These are phyloP conservation scores for Antennarius striatus DNA, from an alignment of 2,113 vertebrate genomes.

Conservation along the genomic window DNA sequence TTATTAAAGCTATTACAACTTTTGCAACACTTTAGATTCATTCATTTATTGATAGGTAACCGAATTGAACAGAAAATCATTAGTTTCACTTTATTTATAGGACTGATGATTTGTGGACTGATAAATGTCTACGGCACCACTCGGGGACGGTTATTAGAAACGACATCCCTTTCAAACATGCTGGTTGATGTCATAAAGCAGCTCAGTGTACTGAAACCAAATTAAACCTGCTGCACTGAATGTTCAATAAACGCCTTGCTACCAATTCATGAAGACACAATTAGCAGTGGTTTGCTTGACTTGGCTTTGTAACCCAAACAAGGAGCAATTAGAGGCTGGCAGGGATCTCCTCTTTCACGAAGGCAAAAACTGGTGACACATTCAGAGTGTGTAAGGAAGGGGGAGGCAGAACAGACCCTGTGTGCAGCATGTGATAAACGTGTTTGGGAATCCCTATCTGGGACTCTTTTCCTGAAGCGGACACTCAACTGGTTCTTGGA, in stretches of 20 bases:
- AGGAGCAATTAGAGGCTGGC: slow-evolving; percentile 61
- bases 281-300: slow-evolving; percentile 30
- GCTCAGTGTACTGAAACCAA: neutral
- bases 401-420: slow-evolving; percentile 1
- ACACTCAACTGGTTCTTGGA: slow-evolving; percentile 95
- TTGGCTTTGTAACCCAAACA: slow-evolving; percentile 58
- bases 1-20: too few relatives aligned
- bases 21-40: too few relatives aligned
- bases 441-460: too few relatives aligned
- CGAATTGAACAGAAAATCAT: too few relatives aligned
- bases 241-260: slow-evolving; percentile 60
- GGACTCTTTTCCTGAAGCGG: neutral
- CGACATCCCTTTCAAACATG: too few relatives aligned
- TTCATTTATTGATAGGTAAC: too few relatives aligned
- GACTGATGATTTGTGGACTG: too few relatives aligned
- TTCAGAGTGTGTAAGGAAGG: slow-evolving; percentile 18
- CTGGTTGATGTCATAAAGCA: too few relatives aligned
- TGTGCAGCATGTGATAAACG: neutral
- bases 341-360: slow-evolving; percentile 57
- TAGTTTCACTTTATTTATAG: too few relatives aligned
- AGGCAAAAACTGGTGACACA: slow-evolving; percentile 31
- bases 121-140: too few relatives aligned
- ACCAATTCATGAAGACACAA: slow-evolving; percentile 63
- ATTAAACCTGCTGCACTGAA: slow-evolving; percentile 15
- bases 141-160: too few relatives aligned